Conservation (phyloP, 2,797 vertebrate genomes). For the Bradypus variegatus region DNA sequence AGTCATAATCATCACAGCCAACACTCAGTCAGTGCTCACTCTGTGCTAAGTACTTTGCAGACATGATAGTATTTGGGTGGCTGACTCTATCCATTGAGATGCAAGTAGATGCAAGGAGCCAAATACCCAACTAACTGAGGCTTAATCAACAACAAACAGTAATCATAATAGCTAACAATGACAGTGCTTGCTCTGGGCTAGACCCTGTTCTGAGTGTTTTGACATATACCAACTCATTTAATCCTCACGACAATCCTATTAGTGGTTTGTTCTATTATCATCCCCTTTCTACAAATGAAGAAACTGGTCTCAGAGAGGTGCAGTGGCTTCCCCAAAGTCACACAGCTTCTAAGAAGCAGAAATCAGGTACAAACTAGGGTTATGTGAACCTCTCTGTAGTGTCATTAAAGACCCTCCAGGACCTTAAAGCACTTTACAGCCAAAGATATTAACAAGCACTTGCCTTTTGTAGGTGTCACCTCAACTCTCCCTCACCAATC, state of each 20-base stretch:
- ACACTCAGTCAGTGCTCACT: not conserved
- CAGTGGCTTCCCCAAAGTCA: not conserved
- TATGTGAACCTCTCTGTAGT: not conserved
- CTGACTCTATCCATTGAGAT: not conserved
- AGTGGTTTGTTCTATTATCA: not conserved
- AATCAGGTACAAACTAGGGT: not conserved
- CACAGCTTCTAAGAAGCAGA: not conserved
- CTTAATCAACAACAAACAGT: not conserved
- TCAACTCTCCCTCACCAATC: not conserved
- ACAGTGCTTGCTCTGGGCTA: not conserved
- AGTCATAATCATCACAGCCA: not conserved
- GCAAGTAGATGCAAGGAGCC: not conserved
- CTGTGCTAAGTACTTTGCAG: not conserved
- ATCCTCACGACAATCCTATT: not conserved
- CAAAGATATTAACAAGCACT: not conserved
- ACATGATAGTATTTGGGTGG: not conserved
- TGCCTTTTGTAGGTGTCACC: not conserved
- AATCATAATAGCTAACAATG: not conserved
- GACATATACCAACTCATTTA: not conserved
- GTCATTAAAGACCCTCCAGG: not conserved
- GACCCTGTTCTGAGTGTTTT: not conserved
- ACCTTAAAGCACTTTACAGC: not conserved
- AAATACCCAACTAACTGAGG: not conserved
- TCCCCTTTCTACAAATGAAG: not conserved
- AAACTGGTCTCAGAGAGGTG: not conserved